These are phyloP conservation scores for Crax fasciolata DNA, from an alignment of 2,797 vertebrate genomes.

Conservation along the genomic window DNA sequence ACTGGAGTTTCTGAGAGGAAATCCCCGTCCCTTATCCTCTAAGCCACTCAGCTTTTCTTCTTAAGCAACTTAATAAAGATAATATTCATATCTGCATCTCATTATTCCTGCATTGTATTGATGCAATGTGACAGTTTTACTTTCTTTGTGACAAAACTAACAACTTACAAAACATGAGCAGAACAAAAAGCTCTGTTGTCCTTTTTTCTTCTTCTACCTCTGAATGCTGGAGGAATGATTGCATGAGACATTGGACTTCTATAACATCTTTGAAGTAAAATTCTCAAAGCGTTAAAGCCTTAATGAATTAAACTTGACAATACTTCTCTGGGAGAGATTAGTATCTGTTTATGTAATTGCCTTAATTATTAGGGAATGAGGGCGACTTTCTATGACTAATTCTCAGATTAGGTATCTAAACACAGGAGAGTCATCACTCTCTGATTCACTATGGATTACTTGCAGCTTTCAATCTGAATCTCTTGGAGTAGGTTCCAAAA, in stretches of 20 bases:
- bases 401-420: slow-evolving; percentile 44
- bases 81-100: slow-evolving; percentile 47
- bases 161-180: neutral
- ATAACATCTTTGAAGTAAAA: neutral
- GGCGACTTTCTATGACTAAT: slow-evolving; percentile 61
- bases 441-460: neutral
- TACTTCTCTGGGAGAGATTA: slow-evolving; percentile 19
- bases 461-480: neutral
- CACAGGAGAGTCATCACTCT: neutral
- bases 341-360: slow-evolving; percentile 42
- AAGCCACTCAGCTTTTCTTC: slow-evolving; percentile 36
- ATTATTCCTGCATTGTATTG: neutral
- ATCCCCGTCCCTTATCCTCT: slow-evolving; percentile 21
- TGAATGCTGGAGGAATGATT: neutral
- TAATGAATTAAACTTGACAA: slow-evolving; percentile 13
- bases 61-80: slow-evolving; percentile 54
- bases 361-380: slow-evolving; percentile 35
- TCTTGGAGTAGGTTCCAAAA: neutral
- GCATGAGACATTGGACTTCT: neutral
- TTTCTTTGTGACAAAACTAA: slow-evolving; percentile 45
- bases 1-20: slow-evolving; percentile 40
- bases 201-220: neutral
- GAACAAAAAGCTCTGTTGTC: neutral
- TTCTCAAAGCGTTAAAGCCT: slow-evolving; percentile 14
- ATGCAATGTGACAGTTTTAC: neutral